Evolutionary conservation across 2,888 invertebrate genomes (phyloP), one percentile per base, ranked within the genome.

Genomic region (Lithophane socia): DNA sequence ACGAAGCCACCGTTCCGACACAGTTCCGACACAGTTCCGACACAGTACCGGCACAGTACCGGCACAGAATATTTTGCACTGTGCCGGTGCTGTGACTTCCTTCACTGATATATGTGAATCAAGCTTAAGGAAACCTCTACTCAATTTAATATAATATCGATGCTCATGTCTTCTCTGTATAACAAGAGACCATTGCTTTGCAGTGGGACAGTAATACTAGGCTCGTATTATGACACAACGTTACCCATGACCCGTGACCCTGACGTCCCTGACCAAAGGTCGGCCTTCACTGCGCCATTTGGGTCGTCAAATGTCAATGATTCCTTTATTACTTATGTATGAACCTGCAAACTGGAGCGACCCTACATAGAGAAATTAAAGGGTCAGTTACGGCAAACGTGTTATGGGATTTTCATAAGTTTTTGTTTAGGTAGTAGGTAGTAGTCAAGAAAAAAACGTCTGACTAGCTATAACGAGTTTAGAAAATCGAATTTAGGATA

Each of bases 181-280:
- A 9, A 21, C 4, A 52, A 29, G n/a, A n/a, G 4, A 10, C 1
- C 13, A 10, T 16, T 10, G n/a, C 3, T 37, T 2, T 10, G 5
- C 16, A 16, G 3, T 37, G 10, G 1, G 3, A 10, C 5, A 3
- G 9, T 21, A 52, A 37, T 37, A 37, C 8, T 3, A 37, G 7
- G 21, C 8, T 13, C 13, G 21, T 29, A 67, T 49, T 49, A 29
- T 67, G 9, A 21, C 29, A 52, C 60, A 60, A 29, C 29, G 60
- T 18, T 29, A 68, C 44, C 37, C 29, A 9, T 10, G 77, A 75
- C 58, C 66, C 72, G 49, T 67, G 66, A 70, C 67, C 44, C 52
- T 67, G 49, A 58, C 56, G 56, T 61, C 67, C 54, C 77, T 64
- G 75, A 80, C 71, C 71, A 65, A 85, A 85, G 85, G 68, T 52